phyloP scores from a whole-genome alignment of 2,888 invertebrate genomes.

The Erebia epiphron region DNA sequence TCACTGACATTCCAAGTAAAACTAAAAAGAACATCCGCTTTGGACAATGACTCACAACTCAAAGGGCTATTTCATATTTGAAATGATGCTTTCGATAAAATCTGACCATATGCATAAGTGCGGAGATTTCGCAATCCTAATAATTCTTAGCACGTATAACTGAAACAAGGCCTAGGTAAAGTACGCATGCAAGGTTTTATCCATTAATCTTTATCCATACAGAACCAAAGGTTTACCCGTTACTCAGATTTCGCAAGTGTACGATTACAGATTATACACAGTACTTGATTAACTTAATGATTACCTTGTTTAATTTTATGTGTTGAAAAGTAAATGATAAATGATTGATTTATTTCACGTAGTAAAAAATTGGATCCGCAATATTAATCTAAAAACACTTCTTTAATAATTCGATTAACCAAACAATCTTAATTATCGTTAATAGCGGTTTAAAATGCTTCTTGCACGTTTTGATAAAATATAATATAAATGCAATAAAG shows the following conservation, averaged over 20 bases:
- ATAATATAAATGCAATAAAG: neutral
- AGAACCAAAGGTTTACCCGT: neutral
- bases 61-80: too few species aligned
- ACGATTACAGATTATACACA: neutral
- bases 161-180: neutral
- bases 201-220: constrained; percentile 10
- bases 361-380: too few species aligned
- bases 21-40: too few species aligned
- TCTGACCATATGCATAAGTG: neutral
- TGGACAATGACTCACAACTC: too few species aligned
- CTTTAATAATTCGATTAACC: neutral
- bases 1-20: neutral
- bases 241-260: neutral
- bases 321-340: too few species aligned
- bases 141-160: constrained; percentile 2
- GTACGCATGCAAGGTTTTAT: neutral
- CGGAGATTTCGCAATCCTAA: neutral
- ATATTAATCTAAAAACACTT: neutral
- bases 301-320: neutral
- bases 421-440: neutral
- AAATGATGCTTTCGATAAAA: neutral
- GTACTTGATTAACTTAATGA: neutral
- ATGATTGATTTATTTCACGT: too few species aligned
- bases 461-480: neutral
- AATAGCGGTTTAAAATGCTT: neutral